Conservation (phyloP, 2,888 invertebrate species). For the Noctua fimbriata region DNA sequence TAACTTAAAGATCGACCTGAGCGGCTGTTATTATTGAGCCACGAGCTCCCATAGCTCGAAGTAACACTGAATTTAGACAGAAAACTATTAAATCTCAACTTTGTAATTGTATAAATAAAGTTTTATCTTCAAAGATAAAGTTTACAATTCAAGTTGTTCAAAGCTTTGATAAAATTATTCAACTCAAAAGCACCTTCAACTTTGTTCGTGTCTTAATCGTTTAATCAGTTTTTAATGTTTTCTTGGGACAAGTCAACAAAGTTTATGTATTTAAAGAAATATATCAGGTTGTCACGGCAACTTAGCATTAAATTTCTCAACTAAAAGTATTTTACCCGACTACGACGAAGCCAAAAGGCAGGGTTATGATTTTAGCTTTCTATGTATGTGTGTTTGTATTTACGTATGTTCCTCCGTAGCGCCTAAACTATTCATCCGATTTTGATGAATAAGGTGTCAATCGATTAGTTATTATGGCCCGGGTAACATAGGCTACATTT, state of each 20-base stretch:
- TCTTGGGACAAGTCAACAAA: not conserved
- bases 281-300: not conserved
- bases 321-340: not conserved
- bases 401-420: too few species aligned
- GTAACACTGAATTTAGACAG: not conserved
- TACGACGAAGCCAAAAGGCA: too few species aligned
- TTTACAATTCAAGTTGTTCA: conserved; percentile 10
- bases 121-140: not conserved
- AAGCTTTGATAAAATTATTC: conserved; percentile 11
- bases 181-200: conserved; percentile 17
- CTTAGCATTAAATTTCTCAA: not conserved
- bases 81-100: not conserved
- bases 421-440: too few species aligned
- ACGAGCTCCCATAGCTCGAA: not conserved
- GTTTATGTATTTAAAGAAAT: not conserved
- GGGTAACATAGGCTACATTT: too few species aligned
- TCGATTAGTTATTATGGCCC: too few species aligned
- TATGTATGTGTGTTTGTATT: too few species aligned
- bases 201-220: conserved; percentile 11
- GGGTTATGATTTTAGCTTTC: too few species aligned
- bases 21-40: not conserved
- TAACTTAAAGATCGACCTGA: not conserved
- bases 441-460: too few species aligned
- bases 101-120: conserved; percentile 6
- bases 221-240: conserved; percentile 21